These are phyloP conservation scores for Scolopax bukidnonensis DNA, from an alignment of 2,797 vertebrate genomes.

Conservation along the genomic window DNA sequence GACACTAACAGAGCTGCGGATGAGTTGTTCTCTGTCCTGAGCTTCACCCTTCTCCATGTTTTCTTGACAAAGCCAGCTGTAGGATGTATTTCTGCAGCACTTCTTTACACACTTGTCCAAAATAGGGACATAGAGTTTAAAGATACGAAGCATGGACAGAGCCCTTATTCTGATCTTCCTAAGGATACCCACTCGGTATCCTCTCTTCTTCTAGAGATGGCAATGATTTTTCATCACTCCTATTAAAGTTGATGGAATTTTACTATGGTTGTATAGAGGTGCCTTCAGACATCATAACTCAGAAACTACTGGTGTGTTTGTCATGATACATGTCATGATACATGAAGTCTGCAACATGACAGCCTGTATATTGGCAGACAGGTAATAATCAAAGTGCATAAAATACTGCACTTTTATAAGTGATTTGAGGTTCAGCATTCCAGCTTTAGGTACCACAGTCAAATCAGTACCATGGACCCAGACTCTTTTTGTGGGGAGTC, in stretches of 20 bases:
- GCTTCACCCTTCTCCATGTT: background rate
- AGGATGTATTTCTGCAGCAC: background rate
- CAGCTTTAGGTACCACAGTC: background rate
- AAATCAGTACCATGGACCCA: background rate
- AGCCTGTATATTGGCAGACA: background rate
- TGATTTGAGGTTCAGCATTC: background rate
- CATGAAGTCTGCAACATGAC: background rate
- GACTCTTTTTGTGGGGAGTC: background rate
- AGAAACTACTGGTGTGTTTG: background rate
- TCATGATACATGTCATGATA: background rate
- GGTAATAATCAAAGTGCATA: background rate
- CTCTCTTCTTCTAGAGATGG: background rate
- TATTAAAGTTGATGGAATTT: background rate
- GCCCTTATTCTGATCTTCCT: background rate
- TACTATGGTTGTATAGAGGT: background rate
- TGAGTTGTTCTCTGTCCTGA: background rate
- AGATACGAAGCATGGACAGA: background rate
- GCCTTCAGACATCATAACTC: background rate
- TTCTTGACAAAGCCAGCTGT: background rate
- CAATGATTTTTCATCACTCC: background rate
- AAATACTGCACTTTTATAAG: background rate
- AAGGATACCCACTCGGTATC: background rate
- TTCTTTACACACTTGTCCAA: background rate
- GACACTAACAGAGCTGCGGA: background rate
- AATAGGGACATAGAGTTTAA: background rate